phyloP scores from a whole-genome alignment of 1,140 invertebrate genomes.

The Papilio aristodemus region DNA sequence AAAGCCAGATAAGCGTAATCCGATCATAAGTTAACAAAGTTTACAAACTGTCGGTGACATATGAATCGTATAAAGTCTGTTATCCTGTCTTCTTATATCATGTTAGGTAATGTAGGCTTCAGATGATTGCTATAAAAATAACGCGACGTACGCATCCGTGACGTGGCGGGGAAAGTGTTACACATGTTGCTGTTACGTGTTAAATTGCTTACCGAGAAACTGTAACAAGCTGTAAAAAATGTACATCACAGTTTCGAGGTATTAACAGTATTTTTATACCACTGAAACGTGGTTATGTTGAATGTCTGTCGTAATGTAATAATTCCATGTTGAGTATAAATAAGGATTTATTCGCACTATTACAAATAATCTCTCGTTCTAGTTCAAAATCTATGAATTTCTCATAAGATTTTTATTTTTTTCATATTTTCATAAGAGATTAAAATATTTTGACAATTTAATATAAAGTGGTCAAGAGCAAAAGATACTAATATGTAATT shows the following conservation, averaged over 20 bases:
- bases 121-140: constrained; percentile 8
- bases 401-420: too few relatives aligned
- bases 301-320: not conserved
- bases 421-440: too few relatives aligned
- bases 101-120: not conserved
- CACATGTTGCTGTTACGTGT: constrained; percentile 23
- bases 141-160: constrained; percentile 19
- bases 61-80: too few relatives aligned
- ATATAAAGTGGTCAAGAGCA: too few relatives aligned
- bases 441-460: too few relatives aligned
- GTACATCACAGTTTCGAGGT: not conserved
- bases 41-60: too few relatives aligned
- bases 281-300: not conserved
- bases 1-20: too few relatives aligned
- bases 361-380: too few relatives aligned
- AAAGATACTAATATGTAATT: too few relatives aligned
- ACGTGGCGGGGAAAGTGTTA: constrained; percentile 24
- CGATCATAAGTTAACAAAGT: too few relatives aligned
- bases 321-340: not conserved
- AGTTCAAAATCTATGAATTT: too few relatives aligned
- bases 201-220: constrained; percentile 23
- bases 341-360: too few relatives aligned
- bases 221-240: constrained; percentile 15
- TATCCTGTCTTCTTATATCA: not conserved
- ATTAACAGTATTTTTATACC: constrained; percentile 3